Evolutionary conservation across 1,140 invertebrate genomes (phyloP).

Genomic region (Daktulosphaira vitifoliae): DNA sequence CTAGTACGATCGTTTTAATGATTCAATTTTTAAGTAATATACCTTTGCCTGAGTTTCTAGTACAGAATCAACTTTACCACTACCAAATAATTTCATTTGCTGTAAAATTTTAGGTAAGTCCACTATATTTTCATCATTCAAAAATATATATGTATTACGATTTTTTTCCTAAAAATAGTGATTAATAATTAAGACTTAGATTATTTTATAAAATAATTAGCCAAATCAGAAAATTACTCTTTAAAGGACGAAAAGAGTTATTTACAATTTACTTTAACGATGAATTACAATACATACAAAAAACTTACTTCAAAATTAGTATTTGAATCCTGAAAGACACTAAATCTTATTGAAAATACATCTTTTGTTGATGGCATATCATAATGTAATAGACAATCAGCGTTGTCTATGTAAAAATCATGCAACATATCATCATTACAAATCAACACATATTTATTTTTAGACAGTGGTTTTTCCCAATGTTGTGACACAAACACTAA

Average conservation of each 20-base stretch:
- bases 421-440: constrained; percentile 11
- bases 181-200: neutral
- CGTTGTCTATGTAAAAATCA: constrained; percentile 12
- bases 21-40: too few species aligned
- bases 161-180: constrained; percentile 6
- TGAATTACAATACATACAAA: too few species aligned
- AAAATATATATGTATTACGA: constrained; percentile 2
- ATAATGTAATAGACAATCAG: constrained; percentile 28
- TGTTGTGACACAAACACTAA: neutral
- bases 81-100: constrained; percentile 7
- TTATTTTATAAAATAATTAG: too few species aligned
- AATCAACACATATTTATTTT: neutral
- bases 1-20: too few species aligned
- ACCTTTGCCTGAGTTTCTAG: neutral
- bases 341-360: constrained; percentile 13
- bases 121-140: constrained; percentile 7
- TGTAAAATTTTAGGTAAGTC: constrained; percentile 11
- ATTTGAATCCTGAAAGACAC: constrained; percentile 9
- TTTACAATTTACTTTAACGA: too few species aligned
- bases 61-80: neutral
- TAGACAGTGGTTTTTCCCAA: neutral
- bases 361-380: neutral
- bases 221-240: too few species aligned
- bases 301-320: neutral
- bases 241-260: too few species aligned